Conservation (phyloP, 2,797 vertebrate species). For the Sebastes reedi region DNA sequence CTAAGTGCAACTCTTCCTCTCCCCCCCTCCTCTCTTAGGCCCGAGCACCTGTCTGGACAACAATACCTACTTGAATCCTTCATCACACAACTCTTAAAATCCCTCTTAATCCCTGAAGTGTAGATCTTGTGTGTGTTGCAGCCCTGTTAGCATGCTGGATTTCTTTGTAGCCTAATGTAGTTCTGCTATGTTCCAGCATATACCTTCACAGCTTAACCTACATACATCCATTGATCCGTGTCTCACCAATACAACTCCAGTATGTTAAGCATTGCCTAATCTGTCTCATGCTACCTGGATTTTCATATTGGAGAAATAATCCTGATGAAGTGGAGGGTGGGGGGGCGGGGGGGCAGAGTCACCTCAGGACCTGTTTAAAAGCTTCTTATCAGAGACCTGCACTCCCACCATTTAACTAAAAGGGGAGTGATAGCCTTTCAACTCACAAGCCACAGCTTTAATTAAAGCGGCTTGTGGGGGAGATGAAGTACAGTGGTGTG, state of each 20-base stretch:
- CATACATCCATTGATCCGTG: slow-evolving; percentile 76
- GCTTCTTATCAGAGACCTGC: slow-evolving; percentile 75
- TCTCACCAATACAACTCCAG: slow-evolving; percentile 70
- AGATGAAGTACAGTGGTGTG: slow-evolving; percentile 38
- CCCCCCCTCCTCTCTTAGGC: slow-evolving; percentile 25
- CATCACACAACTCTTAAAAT: slow-evolving; percentile 71
- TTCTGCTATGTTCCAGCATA: slow-evolving; percentile 60
- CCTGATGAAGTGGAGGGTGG: slow-evolving; percentile 57
- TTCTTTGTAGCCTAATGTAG: slow-evolving; percentile 66
- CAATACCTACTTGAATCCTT: slow-evolving; percentile 71
- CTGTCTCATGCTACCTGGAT: slow-evolving; percentile 81
- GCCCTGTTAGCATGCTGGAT: slow-evolving; percentile 50
- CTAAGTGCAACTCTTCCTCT: slow-evolving; percentile 36
- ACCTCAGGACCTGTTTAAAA: slow-evolving; percentile 77
- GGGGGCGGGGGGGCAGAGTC: slow-evolving; percentile 41
- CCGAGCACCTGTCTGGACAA: slow-evolving; percentile 76
- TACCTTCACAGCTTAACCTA: slow-evolving; percentile 76
- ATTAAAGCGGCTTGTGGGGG: slow-evolving; percentile 65
- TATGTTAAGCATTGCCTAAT: slow-evolving; percentile 78
- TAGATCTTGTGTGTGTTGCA: slow-evolving; percentile 63
- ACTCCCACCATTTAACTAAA: slow-evolving; percentile 68
- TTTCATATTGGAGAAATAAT: slow-evolving; percentile 81
- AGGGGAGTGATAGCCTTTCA: slow-evolving; percentile 70
- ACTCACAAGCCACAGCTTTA: slow-evolving; percentile 67
- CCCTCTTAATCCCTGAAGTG: slow-evolving; percentile 75